Conservation (phyloP, 2,113 vertebrate genomes). For the Engraulis encrasicolus region DNA sequence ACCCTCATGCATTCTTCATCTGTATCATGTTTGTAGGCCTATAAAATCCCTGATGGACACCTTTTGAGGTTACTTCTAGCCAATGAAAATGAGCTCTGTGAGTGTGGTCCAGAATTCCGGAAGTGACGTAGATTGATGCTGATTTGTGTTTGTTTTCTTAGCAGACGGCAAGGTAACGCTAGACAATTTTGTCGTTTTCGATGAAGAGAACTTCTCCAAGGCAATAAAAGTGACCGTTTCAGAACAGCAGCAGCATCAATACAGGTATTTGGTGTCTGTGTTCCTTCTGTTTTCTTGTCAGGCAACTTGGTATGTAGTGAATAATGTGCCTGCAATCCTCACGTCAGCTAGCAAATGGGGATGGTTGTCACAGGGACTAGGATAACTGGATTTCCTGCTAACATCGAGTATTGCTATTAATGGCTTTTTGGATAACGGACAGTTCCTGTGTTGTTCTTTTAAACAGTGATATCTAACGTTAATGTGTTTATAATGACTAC, state of each 20-base stretch:
- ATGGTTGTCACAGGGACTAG: not conserved
- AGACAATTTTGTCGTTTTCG: constrained; percentile 61
- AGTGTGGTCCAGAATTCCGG: constrained; percentile 51
- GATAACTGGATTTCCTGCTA: constrained; percentile 17
- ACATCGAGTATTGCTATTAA: not conserved
- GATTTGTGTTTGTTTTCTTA: constrained; percentile 70
- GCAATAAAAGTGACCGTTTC: constrained; percentile 57
- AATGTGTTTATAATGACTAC: not conserved
- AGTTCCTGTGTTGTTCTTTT: not conserved
- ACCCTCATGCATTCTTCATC: no score
- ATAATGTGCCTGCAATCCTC: not conserved
- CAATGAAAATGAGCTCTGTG: not conserved
- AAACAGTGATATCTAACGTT: not conserved
- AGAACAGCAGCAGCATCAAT: constrained; percentile 54
- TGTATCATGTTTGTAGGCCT: no score
- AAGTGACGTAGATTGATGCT: constrained; percentile 63
- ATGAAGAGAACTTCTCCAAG: constrained; percentile 59
- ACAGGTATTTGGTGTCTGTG: constrained; percentile 61
- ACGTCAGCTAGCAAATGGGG: not conserved
- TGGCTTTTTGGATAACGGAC: not conserved
- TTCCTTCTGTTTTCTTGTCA: not conserved
- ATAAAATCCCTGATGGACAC: not conserved
- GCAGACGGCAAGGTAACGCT: constrained; percentile 52
- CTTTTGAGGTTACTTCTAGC: not conserved
- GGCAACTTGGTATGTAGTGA: not conserved